Evolutionary conservation across 92 coral and sea anemone species (phyloP), one percentile per base, ranked within the genome.

Genomic region (Desmophyllum pertusum): DNA sequence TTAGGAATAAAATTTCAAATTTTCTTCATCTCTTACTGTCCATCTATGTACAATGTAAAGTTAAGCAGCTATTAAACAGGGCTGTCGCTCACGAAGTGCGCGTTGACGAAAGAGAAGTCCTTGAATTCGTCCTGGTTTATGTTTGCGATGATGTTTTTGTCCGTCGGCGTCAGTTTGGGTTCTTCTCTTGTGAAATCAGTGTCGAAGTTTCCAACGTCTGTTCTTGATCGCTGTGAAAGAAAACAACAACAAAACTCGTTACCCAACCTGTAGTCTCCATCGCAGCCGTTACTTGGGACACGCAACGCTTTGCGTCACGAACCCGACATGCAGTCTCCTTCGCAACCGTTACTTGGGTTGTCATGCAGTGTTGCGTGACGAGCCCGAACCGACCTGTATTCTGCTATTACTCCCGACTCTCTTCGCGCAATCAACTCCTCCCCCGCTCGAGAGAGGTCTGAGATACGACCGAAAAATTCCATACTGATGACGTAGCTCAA

Each of bases 111-210:
- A 40, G 98, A 92, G 85, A 97, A 97, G 23, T 93, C 98, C 79
- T 90, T 92, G 77, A 97, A 97, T 64, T 97, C 99, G 15, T 94
- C 94, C 83, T 97, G 99, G 89, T 97, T 96, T 66, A 97, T 92
- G 78, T 88, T 91, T 51, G 89, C 88, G 42, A 93, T 80, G 61
- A 95, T 91, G 38, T 88, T 92, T 81, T 90, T 90, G 83, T 92
- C 97, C n/a, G 93, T 89, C 29, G 98, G 99, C 6, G 99, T 97
- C 43, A 97, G 80, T 76, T 78, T 92, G 0, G 99, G 94, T 25
- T 90, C 93, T 59, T 97, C 99, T 57, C 87, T 81, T 29, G 99
- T 97, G 89, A 97, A 97, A 80, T 97, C 99, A 38, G 93, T 88
- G 90, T 97, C 99, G 90, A 97, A 97, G 81, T 97, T 97, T 17